A percentile compares a stretch with the other conserved stretches of the same genome.
phyloP scores from a whole-genome alignment of 2,113 vertebrate genomes.

The Aepyceros melampus region DNA sequence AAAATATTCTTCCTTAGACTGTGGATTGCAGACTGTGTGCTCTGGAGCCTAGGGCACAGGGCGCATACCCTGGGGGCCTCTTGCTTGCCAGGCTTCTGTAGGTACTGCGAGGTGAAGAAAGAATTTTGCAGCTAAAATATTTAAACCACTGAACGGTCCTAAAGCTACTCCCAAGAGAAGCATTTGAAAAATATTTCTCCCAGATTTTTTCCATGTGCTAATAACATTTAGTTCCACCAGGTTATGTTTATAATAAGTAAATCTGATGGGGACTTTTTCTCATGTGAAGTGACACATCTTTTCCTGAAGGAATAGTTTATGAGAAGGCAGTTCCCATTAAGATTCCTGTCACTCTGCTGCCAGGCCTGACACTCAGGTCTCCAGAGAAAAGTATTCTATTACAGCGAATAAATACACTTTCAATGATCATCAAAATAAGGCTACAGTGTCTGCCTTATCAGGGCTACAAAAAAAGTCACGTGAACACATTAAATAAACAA shows the following conservation, averaged over 20 bases:
- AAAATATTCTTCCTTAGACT: neutral
- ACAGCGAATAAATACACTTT: neutral
- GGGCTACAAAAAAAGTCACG: neutral
- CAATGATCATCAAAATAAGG: neutral
- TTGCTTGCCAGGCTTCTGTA: neutral
- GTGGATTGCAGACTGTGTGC: neutral
- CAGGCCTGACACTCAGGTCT: neutral
- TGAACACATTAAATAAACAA: neutral
- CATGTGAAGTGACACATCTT: slow-evolving; percentile 34
- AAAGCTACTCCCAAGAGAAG: neutral
- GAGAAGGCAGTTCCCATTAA: slow-evolving; percentile 23
- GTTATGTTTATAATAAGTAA: slow-evolving; percentile 11
- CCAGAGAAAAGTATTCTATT: slow-evolving; percentile 3
- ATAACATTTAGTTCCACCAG: neutral
- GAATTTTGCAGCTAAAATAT: neutral
- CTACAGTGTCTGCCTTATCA: neutral
- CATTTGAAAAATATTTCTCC: neutral
- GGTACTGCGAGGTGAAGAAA: neutral
- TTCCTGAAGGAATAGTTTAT: neutral
- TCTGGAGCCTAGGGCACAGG: neutral
- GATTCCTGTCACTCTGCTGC: slow-evolving; percentile 11
- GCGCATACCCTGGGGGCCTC: rapidly evolving
- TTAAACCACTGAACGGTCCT: neutral
- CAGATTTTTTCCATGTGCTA: neutral
- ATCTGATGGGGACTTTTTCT: neutral